A percentile compares a stretch with the other conserved stretches of the same genome.
Evolutionary conservation across 2,797 vertebrate genomes (phyloP).

Genomic region (Telmatherina bonti): DNA sequence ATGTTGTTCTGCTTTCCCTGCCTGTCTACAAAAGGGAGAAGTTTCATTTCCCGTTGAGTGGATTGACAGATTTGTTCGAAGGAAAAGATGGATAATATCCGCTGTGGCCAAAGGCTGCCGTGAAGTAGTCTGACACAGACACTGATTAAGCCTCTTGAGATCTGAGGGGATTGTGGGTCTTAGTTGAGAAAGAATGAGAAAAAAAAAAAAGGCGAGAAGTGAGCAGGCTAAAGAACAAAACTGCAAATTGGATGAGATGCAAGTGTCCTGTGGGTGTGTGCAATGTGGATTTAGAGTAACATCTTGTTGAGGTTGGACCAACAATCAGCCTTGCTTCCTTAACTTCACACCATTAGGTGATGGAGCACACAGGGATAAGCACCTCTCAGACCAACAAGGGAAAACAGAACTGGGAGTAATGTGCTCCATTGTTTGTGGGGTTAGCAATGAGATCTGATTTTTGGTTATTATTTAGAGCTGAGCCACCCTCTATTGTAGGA

Average conservation of each 20-base stretch:
- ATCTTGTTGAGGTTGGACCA: conserved; percentile 62
- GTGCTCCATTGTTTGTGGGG: conserved; percentile 42
- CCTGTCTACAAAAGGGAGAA: conserved; percentile 68
- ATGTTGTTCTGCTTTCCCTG: conserved; percentile 53
- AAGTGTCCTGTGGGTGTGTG: conserved; percentile 68
- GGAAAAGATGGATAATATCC: conserved; percentile 84
- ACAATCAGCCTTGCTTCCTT: conserved; percentile 70
- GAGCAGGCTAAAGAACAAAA: conserved; percentile 68
- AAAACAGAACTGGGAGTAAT: conserved; percentile 38
- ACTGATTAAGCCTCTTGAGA: conserved; percentile 86
- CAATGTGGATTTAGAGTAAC: conserved; percentile 53
- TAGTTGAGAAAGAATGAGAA: conserved; percentile 71
- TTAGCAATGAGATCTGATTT: conserved; percentile 30
- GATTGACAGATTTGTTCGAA: conserved; percentile 83
- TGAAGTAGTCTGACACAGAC: conserved; percentile 84
- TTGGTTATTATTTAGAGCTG: conserved; percentile 53
- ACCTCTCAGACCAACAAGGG: conserved; percentile 58
- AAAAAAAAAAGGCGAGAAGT: conserved; percentile 62
- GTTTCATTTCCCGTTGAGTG: conserved; percentile 81
- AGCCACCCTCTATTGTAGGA: conserved; percentile 19
- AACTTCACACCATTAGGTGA: conserved; percentile 63
- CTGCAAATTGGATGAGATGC: conserved; percentile 79
- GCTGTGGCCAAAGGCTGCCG: conserved; percentile 78
- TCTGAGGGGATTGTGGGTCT: conserved; percentile 81
- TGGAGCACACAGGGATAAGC: conserved; percentile 51